Conservation (phyloP, 2,888 invertebrate genomes). For the Melanargia galathea region DNA sequence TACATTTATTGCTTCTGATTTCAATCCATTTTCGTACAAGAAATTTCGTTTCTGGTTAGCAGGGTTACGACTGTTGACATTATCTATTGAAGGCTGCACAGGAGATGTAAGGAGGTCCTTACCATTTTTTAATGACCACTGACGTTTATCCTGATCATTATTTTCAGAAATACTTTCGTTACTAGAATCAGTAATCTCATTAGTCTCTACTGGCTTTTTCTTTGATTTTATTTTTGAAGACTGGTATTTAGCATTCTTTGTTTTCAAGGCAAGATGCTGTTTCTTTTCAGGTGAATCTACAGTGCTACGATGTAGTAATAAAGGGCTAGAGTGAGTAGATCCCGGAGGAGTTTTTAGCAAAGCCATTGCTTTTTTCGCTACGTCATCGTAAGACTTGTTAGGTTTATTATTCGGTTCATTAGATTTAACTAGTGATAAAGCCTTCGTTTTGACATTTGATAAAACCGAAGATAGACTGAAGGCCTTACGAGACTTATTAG, state of each 20-base stretch:
- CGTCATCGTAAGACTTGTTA: slow-evolving; percentile 54
- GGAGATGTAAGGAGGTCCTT: slow-evolving; percentile 69
- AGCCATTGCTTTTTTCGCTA: slow-evolving; percentile 59
- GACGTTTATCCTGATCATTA: slow-evolving; percentile 48
- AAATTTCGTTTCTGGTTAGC: neutral
- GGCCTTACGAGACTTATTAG: slow-evolving; percentile 52
- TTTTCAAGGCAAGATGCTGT: slow-evolving; percentile 21
- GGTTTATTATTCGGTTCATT: slow-evolving; percentile 55
- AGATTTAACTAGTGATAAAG: slow-evolving; percentile 75
- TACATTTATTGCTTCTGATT: slow-evolving; percentile 16
- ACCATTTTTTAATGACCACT: slow-evolving; percentile 56
- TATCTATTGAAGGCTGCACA: slow-evolving; percentile 53
- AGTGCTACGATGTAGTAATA: slow-evolving; percentile 37
- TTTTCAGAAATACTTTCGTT: slow-evolving; percentile 48
- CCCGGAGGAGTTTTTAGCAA: slow-evolving; percentile 65
- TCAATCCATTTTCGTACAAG: slow-evolving; percentile 3
- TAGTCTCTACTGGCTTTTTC: slow-evolving; percentile 29
- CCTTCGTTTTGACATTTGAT: slow-evolving; percentile 79
- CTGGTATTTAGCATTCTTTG: slow-evolving; percentile 26
- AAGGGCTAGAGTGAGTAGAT: slow-evolving; percentile 57
- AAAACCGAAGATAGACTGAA: slow-evolving; percentile 72
- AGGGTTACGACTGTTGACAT: slow-evolving; percentile 1
- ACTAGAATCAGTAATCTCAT: slow-evolving; percentile 33
- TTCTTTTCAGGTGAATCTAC: slow-evolving; percentile 37
- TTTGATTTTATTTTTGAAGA: slow-evolving; percentile 25